These are phyloP conservation scores for Nemotelus pantherinus DNA, from an alignment of 2,888 invertebrate genomes.

Conservation along the genomic window DNA sequence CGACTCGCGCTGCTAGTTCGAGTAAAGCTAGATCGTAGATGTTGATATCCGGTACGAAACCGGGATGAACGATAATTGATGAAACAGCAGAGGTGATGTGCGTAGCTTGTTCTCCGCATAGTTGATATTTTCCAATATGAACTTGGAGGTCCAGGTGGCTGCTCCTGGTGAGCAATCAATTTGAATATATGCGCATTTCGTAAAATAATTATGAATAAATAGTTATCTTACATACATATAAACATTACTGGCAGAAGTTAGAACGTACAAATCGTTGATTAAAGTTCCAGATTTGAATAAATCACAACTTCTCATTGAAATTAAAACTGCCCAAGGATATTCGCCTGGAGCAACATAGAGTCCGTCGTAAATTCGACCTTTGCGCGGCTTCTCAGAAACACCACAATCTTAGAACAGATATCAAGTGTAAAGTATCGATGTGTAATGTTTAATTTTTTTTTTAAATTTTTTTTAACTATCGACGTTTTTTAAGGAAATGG, in stretches of 20 bases:
- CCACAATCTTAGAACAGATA: slow-evolving; percentile 55
- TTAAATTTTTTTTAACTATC: too few relatives aligned
- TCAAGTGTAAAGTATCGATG: slow-evolving; percentile 48
- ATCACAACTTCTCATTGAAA: slow-evolving; percentile 63
- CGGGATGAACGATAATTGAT: slow-evolving; percentile 66
- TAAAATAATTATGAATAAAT: too few relatives aligned
- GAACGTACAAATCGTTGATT: slow-evolving; percentile 69
- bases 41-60: slow-evolving; percentile 65
- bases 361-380: background rate
- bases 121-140: background rate
- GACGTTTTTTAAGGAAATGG: too few relatives aligned
- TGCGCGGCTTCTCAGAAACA: background rate
- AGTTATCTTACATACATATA: slow-evolving; percentile 61
- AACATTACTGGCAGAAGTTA: slow-evolving; percentile 68
- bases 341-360: background rate
- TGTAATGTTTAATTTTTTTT: too few relatives aligned
- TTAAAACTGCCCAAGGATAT: slow-evolving; percentile 64
- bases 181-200: too few relatives aligned
- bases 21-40: slow-evolving; percentile 70
- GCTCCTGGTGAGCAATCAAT: slow-evolving; percentile 30
- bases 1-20: slow-evolving; percentile 65
- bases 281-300: slow-evolving; percentile 68
- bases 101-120: background rate
- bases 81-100: background rate
- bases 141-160: background rate